Base-by-base conservation (phyloP, 2,113 vertebrate genomes). In the Eupsittula cactorum region DNA sequence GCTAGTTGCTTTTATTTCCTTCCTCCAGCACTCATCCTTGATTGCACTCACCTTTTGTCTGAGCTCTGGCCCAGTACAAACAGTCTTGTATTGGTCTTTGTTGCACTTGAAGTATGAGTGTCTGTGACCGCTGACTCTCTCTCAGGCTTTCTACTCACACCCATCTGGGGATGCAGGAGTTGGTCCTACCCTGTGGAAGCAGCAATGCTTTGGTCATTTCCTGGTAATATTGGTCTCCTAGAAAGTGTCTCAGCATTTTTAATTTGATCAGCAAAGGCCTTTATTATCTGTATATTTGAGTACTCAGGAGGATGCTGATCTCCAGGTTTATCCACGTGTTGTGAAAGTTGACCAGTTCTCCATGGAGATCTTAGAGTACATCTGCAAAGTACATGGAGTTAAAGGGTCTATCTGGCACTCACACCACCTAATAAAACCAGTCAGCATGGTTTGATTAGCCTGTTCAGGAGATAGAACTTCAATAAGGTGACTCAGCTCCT, bases 401-500 rank as follows among this genome's bases (percentile, higher is more conserved):
- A 82, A 87, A 96, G 35, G 21, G 9, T 29, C 35, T 91, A 21
- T 42, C 39, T 93, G 62, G 10, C 6, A 13, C 69, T 46, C 4
- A 1, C 2, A 25, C 47, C 20, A 23, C 44, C 14, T 42, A 53
- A 77, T 67, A 53, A 83, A 83, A 80, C 77, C n/a, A 70, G 41
- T n/a, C 41, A 69, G 11, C 9, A 4, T 57, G 52, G 8, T 5
- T n/a, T 86, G 33, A 46, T 69, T 41, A 65, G 15, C 28, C 13
- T 80, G 16, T 27, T 80, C 76, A 78, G 50, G n/a, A 59, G 57
- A 35, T 15, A n/a, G 57, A 59, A 59, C 86, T 97, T 95, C 52
- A 88, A n/a, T 94, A 63, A 68, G 28, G 77, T 96, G 84, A 97
- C 62, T 90, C 57, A 95, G 73, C 41, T 88, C 11, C 65, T 94